Conservation (phyloP, 2,113 vertebrate species). For the Notarius quadriscutis region DNA sequence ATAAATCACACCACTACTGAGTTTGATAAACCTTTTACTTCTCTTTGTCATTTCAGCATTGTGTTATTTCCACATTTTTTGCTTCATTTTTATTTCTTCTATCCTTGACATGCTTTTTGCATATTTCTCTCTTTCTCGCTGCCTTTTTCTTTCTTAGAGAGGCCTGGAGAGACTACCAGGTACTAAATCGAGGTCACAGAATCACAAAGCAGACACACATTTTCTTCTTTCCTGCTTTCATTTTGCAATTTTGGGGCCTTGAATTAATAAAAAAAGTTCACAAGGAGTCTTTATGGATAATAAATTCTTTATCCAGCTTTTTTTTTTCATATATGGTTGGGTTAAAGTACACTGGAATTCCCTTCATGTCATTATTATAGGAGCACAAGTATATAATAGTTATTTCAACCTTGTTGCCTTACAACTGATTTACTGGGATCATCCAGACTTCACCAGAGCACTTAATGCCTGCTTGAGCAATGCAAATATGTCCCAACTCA, state of each 20-base stretch:
- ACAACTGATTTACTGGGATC: background rate
- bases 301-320: background rate
- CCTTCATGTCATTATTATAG: background rate
- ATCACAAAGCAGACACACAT: background rate
- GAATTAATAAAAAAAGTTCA: background rate
- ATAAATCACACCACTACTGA: slow-evolving; percentile 6
- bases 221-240: slow-evolving; percentile 4
- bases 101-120: too few relatives aligned
- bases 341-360: background rate
- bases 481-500: background rate
- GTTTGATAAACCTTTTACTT: slow-evolving; percentile 5
- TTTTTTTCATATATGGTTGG: background rate
- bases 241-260: background rate
- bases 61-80: background rate
- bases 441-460: background rate
- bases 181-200: slow-evolving; percentile 12
- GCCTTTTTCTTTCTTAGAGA: background rate
- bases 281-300: background rate
- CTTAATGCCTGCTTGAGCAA: background rate
- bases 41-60: background rate
- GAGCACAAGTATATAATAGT: background rate
- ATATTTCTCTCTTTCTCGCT: background rate
- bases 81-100: background rate
- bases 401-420: background rate
- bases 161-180: background rate